A percentile compares a stretch with the other conserved stretches of the same genome.
These are phyloP conservation scores for Acrocyrtus sp. DNA, from an alignment of 2,888 invertebrate genomes.

Conservation along the genomic window DNA sequence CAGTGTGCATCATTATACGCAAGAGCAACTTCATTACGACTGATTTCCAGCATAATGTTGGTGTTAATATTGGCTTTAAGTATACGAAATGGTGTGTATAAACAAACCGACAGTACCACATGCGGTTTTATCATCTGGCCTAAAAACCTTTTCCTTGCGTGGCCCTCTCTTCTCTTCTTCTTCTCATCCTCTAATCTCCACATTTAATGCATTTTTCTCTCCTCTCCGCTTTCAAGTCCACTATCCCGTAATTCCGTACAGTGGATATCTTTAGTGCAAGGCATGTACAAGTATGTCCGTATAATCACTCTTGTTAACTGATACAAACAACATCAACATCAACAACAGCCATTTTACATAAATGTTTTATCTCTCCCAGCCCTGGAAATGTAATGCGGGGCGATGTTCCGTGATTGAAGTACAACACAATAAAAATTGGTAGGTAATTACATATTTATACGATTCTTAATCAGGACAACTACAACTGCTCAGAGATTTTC, in stretches of 20 bases:
- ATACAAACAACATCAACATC: too few relatives aligned
- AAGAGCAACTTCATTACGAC: conserved; percentile 49
- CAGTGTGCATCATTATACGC: conserved; percentile 44
- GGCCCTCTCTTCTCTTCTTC: too few relatives aligned
- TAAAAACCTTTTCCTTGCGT: neutral
- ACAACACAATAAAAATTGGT: conserved; percentile 29
- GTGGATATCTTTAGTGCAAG: too few relatives aligned
- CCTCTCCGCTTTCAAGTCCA: neutral
- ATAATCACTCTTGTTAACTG: neutral
- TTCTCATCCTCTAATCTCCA: neutral
- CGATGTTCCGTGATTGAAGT: too few relatives aligned
- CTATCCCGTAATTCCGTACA: too few relatives aligned
- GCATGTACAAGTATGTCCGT: too few relatives aligned
- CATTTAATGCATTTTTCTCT: neutral
- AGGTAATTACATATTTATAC: conserved; percentile 29
- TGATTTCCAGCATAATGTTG: conserved; percentile 44
- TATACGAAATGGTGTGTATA: conserved; percentile 50
- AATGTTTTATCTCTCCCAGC: too few relatives aligned
- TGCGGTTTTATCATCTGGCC: conserved; percentile 48
- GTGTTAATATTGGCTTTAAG: conserved; percentile 51
- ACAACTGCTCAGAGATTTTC: neutral
- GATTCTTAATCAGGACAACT: neutral
- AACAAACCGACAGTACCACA: conserved; percentile 51
- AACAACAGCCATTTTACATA: too few relatives aligned
- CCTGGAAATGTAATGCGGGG: too few relatives aligned